Evolutionary conservation across 2,888 invertebrate species (phyloP), one percentile per base, ranked within the genome.

Genomic region (Epicampocera succincta): DNA sequence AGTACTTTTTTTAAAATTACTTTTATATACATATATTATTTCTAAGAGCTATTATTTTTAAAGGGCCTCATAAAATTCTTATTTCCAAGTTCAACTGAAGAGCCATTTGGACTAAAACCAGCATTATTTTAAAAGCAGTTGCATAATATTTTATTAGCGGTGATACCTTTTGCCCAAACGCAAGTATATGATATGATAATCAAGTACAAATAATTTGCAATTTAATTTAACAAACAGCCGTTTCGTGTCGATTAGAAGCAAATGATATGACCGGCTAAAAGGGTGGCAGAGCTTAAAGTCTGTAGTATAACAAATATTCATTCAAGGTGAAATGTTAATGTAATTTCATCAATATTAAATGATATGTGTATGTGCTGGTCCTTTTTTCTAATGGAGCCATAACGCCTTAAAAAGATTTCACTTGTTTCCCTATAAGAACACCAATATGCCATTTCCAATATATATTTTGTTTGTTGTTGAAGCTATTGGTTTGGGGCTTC

Each of bases 331-430:
- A 71, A 60, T 71, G 75, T 52, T 71, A 61, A 69, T 50, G n/a
- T 13, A 44, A 71, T 79, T 83, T 80, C 83, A 83, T 84, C 77
- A 84, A 84, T 83, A 82, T 82, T 79, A 76, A 84, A 83, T 83
- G 81, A 65, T 71, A 50, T 80, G 71, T 72, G 79, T 74, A 52
- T 69, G 58, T 17, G 50, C 56, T 48, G 40, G 80, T 72, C 72
- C 42, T 66, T 56, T 33, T 33, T 72, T 33, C 48, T 38, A n/a
- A 25, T 15, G 21, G 9, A 4, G 13, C 13, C 1, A 2, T 66
- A 13, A 2, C 15, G 33, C 1, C 2, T 8, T 33, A 8, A 33
- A 33, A 33, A 33, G 33, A 33, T 4, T 8, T 33, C 8, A 1
- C 8, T 5, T 33, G 3, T 33, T 33, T 42, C 15, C 9, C 6